phyloP scores from a whole-genome alignment of 2,113 vertebrate genomes.

The Macrotus californicus region DNA sequence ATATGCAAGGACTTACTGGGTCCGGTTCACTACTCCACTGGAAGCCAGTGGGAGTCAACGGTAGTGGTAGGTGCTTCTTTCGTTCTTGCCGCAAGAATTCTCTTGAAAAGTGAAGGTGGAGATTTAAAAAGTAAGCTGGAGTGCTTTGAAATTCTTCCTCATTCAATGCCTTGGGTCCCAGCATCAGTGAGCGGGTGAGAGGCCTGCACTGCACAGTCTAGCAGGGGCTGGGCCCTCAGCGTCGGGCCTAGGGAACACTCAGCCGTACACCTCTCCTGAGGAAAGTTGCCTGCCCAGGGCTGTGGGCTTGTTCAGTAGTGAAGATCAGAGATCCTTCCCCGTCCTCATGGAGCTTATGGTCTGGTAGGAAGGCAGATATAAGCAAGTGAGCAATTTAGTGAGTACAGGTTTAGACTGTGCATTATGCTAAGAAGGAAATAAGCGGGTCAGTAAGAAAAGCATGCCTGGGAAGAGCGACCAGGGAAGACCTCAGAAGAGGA shows the following conservation, averaged over 20 bases:
- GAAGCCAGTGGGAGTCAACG: constrained; percentile 92
- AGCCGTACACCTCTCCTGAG: not conserved
- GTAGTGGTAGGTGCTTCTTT: constrained; percentile 86
- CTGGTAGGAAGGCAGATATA: not conserved
- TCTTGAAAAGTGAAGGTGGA: not conserved
- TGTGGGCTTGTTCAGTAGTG: not conserved
- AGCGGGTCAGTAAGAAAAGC: not conserved
- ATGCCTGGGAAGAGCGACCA: not conserved
- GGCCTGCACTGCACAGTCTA: not conserved
- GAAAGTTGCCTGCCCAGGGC: not conserved
- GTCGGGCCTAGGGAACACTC: not conserved
- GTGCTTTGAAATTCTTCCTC: not conserved
- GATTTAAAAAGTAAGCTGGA: not conserved
- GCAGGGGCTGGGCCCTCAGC: not conserved
- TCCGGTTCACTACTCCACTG: constrained; percentile 92
- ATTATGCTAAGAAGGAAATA: not conserved
- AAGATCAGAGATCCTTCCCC: not conserved
- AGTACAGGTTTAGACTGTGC: not conserved
- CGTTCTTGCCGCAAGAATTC: constrained; percentile 33
- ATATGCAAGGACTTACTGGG: constrained; percentile 96
- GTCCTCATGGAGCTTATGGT: not conserved
- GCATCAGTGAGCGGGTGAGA: not conserved
- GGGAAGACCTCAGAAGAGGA: not conserved
- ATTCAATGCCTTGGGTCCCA: not conserved
- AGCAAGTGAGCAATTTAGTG: not conserved